phyloP scores from a whole-genome alignment of 2,113 vertebrate genomes.

The Dromiciops gliroides region DNA sequence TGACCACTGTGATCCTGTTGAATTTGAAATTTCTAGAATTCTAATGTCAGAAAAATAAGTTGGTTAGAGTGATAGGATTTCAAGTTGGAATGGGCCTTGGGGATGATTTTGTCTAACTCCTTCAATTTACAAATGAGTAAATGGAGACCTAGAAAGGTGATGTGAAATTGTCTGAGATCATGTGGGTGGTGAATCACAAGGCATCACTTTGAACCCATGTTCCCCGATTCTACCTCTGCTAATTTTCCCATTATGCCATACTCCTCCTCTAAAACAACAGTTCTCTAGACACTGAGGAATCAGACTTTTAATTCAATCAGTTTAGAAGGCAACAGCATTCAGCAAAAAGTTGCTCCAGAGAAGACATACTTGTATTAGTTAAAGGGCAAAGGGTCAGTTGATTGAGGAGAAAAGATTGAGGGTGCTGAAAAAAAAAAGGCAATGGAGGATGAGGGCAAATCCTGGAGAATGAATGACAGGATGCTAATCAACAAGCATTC shows the following conservation, averaged over 20 bases:
- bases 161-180: background rate
- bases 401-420: background rate
- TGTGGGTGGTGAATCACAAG: background rate
- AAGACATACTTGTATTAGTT: background rate
- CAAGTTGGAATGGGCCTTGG: background rate
- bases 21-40: background rate
- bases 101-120: background rate
- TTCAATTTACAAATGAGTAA: background rate
- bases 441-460: background rate
- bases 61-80: background rate
- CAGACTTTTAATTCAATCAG: background rate
- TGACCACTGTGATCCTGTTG: background rate
- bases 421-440: background rate
- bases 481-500: background rate
- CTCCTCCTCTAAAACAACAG: background rate
- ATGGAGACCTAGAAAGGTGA: background rate
- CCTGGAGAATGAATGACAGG: background rate
- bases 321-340: background rate
- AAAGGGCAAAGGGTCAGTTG: conserved; percentile 14
- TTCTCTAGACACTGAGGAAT: background rate
- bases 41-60: background rate
- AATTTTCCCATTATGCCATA: background rate
- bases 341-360: conserved; percentile 10
- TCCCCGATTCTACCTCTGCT: background rate
- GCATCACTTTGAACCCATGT: background rate